These are phyloP conservation scores for Papilio helenus DNA, from an alignment of 1,140 invertebrate species.

Conservation along the genomic window DNA sequence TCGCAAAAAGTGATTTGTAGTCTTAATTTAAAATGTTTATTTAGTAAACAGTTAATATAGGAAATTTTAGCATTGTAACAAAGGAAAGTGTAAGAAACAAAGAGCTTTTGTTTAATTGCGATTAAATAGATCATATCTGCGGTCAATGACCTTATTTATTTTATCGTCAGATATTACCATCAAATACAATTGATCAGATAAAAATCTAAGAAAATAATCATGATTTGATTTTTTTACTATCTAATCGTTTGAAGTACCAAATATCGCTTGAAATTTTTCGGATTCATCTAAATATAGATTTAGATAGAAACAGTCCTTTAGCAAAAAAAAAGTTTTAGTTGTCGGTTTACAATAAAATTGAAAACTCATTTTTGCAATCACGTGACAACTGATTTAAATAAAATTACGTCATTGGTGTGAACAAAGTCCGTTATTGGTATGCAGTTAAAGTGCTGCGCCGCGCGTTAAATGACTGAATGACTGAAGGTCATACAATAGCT, in stretches of 20 bases:
- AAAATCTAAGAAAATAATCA: background rate
- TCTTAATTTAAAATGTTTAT: too few species aligned
- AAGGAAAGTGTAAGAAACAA: background rate
- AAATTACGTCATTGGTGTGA: background rate
- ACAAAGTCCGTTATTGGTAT: background rate
- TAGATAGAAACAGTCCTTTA: background rate
- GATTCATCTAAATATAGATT: too few species aligned
- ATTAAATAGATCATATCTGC: background rate
- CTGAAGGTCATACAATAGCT: too few species aligned
- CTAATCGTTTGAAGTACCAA: too few species aligned
- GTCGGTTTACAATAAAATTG: background rate
- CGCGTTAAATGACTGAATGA: too few species aligned
- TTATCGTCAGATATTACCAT: background rate
- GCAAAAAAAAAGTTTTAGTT: background rate
- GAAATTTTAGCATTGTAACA: too few species aligned
- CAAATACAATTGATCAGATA: background rate
- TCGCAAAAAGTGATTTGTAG: too few species aligned
- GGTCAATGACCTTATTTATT: background rate
- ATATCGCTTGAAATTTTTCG: too few species aligned
- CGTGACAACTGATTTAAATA: slow-evolving; percentile 1
- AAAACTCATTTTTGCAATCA: background rate
- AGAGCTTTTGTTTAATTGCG: background rate
- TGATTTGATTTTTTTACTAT: background rate
- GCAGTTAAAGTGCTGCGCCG: background rate
- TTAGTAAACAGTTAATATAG: too few species aligned